Conservation (phyloP, 2,888 invertebrate species). For the Megastigmus dorsalis region DNA sequence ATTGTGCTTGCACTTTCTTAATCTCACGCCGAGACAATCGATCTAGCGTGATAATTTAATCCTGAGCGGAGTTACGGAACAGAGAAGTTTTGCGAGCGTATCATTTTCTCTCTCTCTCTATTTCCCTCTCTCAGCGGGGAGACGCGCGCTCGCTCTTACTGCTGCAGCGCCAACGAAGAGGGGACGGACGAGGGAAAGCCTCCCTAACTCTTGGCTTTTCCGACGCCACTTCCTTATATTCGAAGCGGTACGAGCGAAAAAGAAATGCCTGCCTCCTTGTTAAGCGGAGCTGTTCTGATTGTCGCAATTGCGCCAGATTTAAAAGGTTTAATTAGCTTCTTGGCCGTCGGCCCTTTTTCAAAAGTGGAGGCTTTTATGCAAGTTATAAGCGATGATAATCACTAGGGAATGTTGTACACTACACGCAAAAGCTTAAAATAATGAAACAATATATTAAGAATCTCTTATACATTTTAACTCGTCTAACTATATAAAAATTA, state of each 20-base stretch:
- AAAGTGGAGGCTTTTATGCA: not conserved
- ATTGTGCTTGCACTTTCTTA: slow-evolving; percentile 41
- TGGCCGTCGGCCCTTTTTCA: not conserved
- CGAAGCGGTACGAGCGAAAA: too few species aligned
- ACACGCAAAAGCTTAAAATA: too few species aligned
- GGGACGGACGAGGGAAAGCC: too few species aligned
- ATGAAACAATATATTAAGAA: too few species aligned
- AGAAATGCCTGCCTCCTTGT: not conserved
- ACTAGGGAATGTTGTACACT: too few species aligned
- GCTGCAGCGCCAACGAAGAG: not conserved
- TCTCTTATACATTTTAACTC: too few species aligned
- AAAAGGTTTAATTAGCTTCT: slow-evolving; percentile 10
- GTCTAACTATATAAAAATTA: too few species aligned
- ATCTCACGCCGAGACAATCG: slow-evolving; percentile 55
- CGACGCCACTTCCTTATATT: too few species aligned
- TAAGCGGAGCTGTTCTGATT: not conserved
- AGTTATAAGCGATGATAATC: too few species aligned
- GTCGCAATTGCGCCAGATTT: not conserved
- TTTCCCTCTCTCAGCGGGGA: too few species aligned
- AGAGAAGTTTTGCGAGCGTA: slow-evolving; percentile 49
- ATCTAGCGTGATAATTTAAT: slow-evolving; percentile 57
- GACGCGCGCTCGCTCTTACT: too few species aligned
- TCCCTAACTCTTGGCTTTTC: not conserved
- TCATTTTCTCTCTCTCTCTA: too few species aligned
- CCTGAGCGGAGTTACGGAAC: slow-evolving; percentile 47